These are phyloP conservation scores for Apus apus DNA, from an alignment of 2,113 vertebrate species.

Conservation along the genomic window DNA sequence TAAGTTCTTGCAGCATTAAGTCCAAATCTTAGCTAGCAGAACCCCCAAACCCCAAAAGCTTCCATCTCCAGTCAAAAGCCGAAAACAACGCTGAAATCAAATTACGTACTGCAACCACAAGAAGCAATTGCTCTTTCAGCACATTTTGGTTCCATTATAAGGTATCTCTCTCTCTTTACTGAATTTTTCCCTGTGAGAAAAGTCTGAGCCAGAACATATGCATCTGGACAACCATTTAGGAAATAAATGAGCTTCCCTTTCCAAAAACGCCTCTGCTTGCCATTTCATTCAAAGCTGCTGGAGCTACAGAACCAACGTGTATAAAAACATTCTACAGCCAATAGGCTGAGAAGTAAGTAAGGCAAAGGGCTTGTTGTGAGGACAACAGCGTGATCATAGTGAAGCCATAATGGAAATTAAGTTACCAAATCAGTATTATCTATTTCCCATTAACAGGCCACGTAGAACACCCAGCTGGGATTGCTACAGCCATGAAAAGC, in stretches of 20 bases:
- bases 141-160: neutral
- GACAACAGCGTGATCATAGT: neutral
- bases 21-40: neutral
- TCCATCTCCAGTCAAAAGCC: neutral
- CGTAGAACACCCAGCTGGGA: neutral
- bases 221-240: neutral
- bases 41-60: accelerated
- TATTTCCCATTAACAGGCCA: neutral
- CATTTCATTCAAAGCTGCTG: neutral
- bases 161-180: neutral
- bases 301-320: neutral
- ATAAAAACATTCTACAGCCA: neutral
- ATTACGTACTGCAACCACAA: neutral
- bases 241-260: neutral
- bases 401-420: neutral
- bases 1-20: neutral
- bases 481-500: neutral
- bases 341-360: neutral
- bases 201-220: neutral
- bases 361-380: neutral
- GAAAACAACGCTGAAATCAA: neutral
- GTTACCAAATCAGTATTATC: neutral
- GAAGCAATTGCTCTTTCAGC: neutral
- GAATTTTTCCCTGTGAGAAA: neutral
- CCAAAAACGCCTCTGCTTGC: neutral